phyloP scores from a whole-genome alignment of 2,888 invertebrate species.

The Sepiola atlantica region DNA sequence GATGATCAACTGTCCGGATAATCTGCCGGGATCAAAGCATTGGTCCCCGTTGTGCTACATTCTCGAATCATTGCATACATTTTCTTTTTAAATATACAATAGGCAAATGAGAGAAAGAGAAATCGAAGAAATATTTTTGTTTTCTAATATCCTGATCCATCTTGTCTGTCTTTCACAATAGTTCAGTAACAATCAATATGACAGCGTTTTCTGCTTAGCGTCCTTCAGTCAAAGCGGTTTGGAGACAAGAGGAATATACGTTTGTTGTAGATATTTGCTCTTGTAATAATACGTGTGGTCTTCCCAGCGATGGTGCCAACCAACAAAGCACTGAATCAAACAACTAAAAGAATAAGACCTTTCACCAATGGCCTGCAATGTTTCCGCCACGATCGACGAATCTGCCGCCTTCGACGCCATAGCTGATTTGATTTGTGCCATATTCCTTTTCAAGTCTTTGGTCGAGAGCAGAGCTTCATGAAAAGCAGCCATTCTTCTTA shows the following conservation, averaged over 20 bases:
- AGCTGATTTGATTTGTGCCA: neutral
- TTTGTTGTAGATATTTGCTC: neutral
- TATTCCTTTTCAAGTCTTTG: neutral
- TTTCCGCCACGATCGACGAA: neutral
- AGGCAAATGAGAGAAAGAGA: neutral
- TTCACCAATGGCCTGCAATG: neutral
- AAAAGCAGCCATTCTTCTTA: neutral
- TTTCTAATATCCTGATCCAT: neutral
- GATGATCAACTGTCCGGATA: too few species aligned
- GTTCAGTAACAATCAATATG: neutral
- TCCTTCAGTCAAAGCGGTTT: neutral
- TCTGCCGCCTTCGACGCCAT: neutral
- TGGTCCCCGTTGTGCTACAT: too few species aligned
- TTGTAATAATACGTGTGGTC: neutral
- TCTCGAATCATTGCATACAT: too few species aligned
- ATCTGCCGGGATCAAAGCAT: too few species aligned
- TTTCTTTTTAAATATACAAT: too few species aligned
- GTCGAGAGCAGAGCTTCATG: neutral
- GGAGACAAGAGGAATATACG: neutral
- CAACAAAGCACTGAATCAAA: neutral
- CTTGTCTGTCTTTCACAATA: neutral
- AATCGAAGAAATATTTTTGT: neutral
- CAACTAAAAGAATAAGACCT: neutral
- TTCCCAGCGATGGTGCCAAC: neutral
- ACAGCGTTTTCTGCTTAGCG: neutral